Conservation (phyloP, 2,113 vertebrate species). For the Alosa alosa region DNA sequence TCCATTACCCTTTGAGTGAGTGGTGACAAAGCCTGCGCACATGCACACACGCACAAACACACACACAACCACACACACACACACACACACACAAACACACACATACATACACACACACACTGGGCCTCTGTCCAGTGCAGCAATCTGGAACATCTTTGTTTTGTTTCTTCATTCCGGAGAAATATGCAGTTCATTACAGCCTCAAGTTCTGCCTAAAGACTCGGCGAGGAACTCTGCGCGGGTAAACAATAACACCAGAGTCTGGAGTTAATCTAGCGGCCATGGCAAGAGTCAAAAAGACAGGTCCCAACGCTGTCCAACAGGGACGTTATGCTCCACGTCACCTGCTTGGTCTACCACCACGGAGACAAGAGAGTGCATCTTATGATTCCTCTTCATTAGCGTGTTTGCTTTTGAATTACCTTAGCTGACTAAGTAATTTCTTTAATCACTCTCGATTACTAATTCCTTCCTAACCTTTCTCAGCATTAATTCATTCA, state of each 20-base stretch:
- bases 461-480: not conserved
- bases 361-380: not conserved
- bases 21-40: not conserved
- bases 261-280: not conserved
- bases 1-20: conserved; percentile 62
- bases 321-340: not conserved
- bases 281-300: not conserved
- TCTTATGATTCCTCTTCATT: not conserved
- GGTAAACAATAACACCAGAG: conserved; percentile 6
- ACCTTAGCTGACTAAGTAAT: not conserved
- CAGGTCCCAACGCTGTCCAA: not conserved
- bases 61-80: not conserved
- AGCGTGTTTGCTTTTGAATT: not conserved
- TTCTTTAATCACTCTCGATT: not conserved
- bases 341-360: not conserved
- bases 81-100: conserved; percentile 1
- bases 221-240: not conserved
- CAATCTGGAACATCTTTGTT: conserved; percentile 53
- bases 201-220: conserved; percentile 26
- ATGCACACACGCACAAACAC: not conserved
- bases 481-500: not conserved
- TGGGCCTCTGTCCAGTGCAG: conserved; percentile 55
- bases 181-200: conserved; percentile 61
- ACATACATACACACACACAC: conserved; percentile 52
- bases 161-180: conserved; percentile 51